Conservation (phyloP, 2,113 vertebrate genomes). For the Theristicus caerulescens region DNA sequence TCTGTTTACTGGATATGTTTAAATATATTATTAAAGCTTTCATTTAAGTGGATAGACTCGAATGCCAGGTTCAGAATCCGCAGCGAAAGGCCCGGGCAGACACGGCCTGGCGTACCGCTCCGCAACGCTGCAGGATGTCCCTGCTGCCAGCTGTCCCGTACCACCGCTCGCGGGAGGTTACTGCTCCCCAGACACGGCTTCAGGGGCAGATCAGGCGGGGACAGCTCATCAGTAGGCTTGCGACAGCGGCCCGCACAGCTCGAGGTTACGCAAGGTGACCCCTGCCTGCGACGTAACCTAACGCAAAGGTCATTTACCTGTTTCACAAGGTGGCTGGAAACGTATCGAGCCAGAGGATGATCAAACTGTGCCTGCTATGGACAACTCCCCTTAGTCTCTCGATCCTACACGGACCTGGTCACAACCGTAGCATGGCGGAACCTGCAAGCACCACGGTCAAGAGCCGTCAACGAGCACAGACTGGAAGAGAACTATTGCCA, state of each 20-base stretch:
- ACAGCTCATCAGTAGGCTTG: rapidly evolving
- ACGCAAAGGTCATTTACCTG: rapidly evolving
- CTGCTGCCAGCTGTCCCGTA: rapidly evolving
- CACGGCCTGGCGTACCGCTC: rapidly evolving
- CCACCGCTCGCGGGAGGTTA: rapidly evolving
- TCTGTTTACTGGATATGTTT: neutral
- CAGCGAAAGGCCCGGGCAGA: neutral
- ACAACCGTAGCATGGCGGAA: rapidly evolving
- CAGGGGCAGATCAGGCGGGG: rapidly evolving
- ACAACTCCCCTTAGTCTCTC: rapidly evolving
- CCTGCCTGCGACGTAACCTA: rapidly evolving
- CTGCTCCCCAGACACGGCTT: neutral
- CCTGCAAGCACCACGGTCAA: neutral
- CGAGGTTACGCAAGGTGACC: neutral
- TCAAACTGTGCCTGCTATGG: rapidly evolving
- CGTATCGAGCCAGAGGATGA: rapidly evolving
- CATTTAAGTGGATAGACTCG: neutral
- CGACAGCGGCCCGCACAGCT: rapidly evolving
- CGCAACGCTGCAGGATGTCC: rapidly evolving
- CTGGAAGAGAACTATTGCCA: neutral
- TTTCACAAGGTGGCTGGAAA: neutral
- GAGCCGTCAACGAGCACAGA: neutral
- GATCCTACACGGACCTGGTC: neutral
- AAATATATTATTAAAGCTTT: neutral
- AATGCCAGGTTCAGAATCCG: rapidly evolving